Evolutionary conservation across 2,888 invertebrate species (phyloP), one percentile per base, ranked within the genome.

Genomic region (Cosmorhoe ocellata): DNA sequence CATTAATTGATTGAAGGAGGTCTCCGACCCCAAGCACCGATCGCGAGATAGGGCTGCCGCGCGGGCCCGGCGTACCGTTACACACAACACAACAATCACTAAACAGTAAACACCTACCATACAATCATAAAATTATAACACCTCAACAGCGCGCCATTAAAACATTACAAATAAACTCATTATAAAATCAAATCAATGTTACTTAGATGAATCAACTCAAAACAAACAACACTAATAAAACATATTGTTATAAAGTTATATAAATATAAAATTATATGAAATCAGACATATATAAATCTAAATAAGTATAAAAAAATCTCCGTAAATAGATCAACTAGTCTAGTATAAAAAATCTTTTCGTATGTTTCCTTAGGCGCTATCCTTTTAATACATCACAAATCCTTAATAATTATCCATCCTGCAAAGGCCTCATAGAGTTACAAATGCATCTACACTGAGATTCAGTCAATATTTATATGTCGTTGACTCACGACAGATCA

Each of bases 361-460:
- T 90, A 90, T 88, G 89, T 88, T 86, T 90, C 89, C 87, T 89
- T 89, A 90, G 89, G 90, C 90, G 89, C 90, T 90, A 91, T 90
- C 90, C 90, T 80, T 47, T 90, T 86, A 88, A 88, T 87, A 89
- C 90, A 91, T 91, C 90, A 90, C 90, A 90, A 88, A 84, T 84
- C 88, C 86, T 90, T 90, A 88, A 84, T 84, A 89, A 84, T 85
- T 85, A 85, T 87, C 90, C 90, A 88, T 89, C 89, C 85, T 83
- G 85, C 90, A 84, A 91, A 90, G 90, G 90, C 90, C 90, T 90
- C 90, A 88, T 88, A 84, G 89, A 90, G 86, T 89, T 85, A 88
- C 84, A 89, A 90, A 90, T 91, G 90, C 90, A 91, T 90, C 90
- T 91, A 90, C 87, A 87, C 81, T 90, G 90, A 91, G 90, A 91